Evolutionary conservation across 2,888 invertebrate species (phyloP), one percentile per base, ranked within the genome.

Genomic region (Minunthozetes semirufus): DNA sequence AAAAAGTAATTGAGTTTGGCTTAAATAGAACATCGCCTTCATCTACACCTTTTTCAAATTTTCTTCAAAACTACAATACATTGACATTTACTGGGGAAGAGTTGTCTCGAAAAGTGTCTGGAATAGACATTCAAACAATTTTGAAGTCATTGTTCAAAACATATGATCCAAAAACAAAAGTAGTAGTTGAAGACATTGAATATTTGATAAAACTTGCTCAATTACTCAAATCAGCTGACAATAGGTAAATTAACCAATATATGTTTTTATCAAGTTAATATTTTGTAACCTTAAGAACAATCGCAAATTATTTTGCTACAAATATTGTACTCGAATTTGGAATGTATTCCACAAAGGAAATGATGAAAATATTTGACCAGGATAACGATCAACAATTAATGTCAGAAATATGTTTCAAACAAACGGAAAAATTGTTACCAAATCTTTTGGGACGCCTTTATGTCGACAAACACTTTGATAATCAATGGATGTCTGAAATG

Each of bases 371-470:
- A 9, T 66, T n/a, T 42, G 29, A n/a, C 6, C 33, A 9, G 13
- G 11, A 22, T 46, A 22, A 33, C 9, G 33, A 33, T 4, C 5
- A 6, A 4, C 29, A 72, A 33, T 17, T 61, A 42, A 19, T 72
- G 19, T 13, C 19, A 56, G 59, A 72, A 5, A 59, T 68, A 5
- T 73, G 73, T 15, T 73, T 33, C 19, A 19, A 13, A 15, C 59
- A 73, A 19, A 61, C 63, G 9, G 56, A 56, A 27, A 15, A 25
- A 9, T 66, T 61, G 19, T 19, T 73, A 19, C 73, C 73, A 1
- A 61, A 73, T 42, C 29, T 73, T 27, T 42, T 75, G 27, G 74
- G 72, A 8, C 61, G 70, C 25, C 46, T 75, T 6, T 77, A 77
- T 19, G 68, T 75, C 1, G 72, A 73, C 13, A 27, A 68, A 27